Percentiles rank a stretch among this genome's conserved stretches.
Evolutionary conservation across 92 coral and sea anemone genomes (phyloP).

Genomic region (Epizoanthus stellaris): DNA sequence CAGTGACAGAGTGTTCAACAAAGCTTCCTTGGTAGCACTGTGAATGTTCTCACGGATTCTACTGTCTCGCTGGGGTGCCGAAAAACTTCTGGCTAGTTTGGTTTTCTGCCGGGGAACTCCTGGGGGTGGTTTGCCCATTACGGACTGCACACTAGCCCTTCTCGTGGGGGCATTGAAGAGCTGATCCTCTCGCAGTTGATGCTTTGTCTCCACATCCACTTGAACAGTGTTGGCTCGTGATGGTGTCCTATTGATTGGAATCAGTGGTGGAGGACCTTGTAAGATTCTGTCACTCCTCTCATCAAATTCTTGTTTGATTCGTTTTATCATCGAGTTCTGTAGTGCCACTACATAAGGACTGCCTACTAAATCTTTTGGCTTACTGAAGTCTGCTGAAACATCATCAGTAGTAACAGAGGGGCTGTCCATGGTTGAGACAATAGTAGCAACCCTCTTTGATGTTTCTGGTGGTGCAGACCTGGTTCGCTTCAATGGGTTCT

Average conservation of each 20-base stretch:
- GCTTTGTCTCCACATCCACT: background rate
- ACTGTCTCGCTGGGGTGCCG: slow-evolving; percentile 36
- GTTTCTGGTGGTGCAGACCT: slow-evolving; percentile 46
- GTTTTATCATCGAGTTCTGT: slow-evolving; percentile 41
- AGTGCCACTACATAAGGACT: slow-evolving; percentile 35
- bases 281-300: slow-evolving; percentile 41
- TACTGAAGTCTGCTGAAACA: background rate
- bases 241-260: slow-evolving; percentile 16
- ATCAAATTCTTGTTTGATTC: slow-evolving; percentile 42
- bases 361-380: slow-evolving; percentile 27
- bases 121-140: background rate
- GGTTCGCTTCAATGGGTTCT: slow-evolving; percentile 35
- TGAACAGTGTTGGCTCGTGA: background rate
- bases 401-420: background rate
- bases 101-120: slow-evolving; percentile 37
- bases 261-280: slow-evolving; percentile 38
- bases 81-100: slow-evolving; percentile 39
- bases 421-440: slow-evolving; percentile 24
- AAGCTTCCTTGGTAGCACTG: slow-evolving; percentile 86
- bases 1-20: slow-evolving; percentile 79
- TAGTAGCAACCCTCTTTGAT: slow-evolving; percentile 28
- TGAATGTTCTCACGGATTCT: slow-evolving; percentile 75
- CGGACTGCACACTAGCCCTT: background rate
- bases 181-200: background rate
- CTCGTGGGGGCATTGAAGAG: background rate